phyloP scores from a whole-genome alignment of 2,113 vertebrate species.

The Lagopus muta region DNA sequence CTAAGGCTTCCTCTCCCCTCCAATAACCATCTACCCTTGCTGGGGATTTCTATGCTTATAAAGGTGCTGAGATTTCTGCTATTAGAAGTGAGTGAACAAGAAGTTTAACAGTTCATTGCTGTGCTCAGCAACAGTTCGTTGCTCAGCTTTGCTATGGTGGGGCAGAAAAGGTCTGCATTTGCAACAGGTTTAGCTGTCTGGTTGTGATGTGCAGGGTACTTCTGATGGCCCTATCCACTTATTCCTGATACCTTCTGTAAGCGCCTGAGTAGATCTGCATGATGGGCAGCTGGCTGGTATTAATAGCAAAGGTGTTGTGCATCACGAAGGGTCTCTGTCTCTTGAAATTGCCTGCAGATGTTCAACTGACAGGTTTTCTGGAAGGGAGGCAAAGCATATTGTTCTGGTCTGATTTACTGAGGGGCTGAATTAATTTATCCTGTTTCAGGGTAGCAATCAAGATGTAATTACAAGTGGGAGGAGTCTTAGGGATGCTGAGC shows the following conservation, averaged over 20 bases:
- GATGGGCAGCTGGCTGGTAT: background rate
- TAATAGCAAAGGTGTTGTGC: background rate
- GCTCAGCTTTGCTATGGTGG: accelerated
- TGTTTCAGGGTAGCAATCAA: accelerated
- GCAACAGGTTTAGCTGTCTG: background rate
- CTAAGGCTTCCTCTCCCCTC: accelerated
- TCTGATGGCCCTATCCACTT: background rate
- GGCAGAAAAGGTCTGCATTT: accelerated
- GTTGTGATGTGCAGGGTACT: background rate
- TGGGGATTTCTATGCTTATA: background rate
- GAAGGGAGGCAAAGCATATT: background rate
- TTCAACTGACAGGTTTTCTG: background rate
- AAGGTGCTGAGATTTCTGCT: background rate
- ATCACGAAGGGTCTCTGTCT: background rate
- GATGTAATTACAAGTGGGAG: background rate
- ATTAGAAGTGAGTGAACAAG: accelerated
- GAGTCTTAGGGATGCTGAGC: background rate
- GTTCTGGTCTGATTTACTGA: background rate
- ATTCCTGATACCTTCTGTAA: background rate
- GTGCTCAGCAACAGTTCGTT: no score
- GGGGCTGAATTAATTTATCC: background rate
- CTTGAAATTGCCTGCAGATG: background rate
- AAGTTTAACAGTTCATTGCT: background rate
- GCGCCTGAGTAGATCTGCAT: background rate
- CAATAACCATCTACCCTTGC: background rate